These are phyloP conservation scores for Escarpia spicata DNA, from an alignment of 2,888 invertebrate species.

Conservation along the genomic window DNA sequence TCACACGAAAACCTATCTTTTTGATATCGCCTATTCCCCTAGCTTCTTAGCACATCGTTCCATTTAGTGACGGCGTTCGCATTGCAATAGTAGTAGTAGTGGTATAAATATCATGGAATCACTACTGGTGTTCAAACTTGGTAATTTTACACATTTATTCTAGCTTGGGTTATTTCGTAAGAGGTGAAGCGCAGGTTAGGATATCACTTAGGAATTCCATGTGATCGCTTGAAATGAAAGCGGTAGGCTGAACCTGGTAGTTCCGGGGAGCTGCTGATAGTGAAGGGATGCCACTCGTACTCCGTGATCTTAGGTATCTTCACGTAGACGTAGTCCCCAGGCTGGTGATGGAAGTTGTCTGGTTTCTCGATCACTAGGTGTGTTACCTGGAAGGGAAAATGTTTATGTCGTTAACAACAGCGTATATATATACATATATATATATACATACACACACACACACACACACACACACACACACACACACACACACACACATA, in stretches of 20 bases:
- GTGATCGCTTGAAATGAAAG: neutral
- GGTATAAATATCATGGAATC: too few species aligned
- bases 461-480: too few species aligned
- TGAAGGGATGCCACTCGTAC: slow-evolving; percentile 97
- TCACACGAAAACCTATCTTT: too few species aligned
- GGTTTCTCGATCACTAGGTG: slow-evolving; percentile 90
- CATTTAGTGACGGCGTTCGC: too few species aligned
- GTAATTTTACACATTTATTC: too few species aligned
- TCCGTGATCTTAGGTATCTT: slow-evolving; percentile 90
- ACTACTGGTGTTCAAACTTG: too few species aligned
- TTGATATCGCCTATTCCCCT: too few species aligned
- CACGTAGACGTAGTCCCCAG: slow-evolving; percentile 93
- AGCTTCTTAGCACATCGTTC: too few species aligned
- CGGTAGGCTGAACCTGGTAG: slow-evolving; percentile 74
- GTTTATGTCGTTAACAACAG: neutral
- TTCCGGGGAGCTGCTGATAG: slow-evolving; percentile 94
- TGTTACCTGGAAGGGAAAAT: slow-evolving; percentile 68
- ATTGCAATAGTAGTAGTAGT: too few species aligned
- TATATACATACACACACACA: too few species aligned
- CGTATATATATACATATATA: neutral
- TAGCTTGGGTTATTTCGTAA: too few species aligned
- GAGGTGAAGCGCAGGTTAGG: neutral
- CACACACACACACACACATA: too few species aligned
- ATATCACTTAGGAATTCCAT: neutral
- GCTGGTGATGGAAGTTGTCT: slow-evolving; percentile 84